Evolutionary conservation across 2,113 vertebrate genomes (phyloP).

Genomic region (Malurus alboscapulatus): DNA sequence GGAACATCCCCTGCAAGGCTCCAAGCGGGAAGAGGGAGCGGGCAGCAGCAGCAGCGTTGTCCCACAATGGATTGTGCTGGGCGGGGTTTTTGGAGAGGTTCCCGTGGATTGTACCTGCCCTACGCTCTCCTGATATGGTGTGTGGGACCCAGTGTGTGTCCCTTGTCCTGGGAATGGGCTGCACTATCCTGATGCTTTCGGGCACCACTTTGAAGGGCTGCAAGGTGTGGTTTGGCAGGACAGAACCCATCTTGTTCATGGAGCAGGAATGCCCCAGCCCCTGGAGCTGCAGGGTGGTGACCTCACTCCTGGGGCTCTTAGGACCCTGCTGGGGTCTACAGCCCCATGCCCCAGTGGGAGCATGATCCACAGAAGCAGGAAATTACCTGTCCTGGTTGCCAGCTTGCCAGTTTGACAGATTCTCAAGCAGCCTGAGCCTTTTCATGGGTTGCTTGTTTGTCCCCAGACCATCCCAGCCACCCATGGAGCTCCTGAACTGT

Average conservation of each 20-base stretch:
- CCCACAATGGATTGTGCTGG: fast-evolving
- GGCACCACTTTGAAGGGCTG: background rate
- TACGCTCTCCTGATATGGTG: background rate
- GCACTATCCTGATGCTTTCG: background rate
- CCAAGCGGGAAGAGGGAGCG: fast-evolving
- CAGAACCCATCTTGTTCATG: background rate
- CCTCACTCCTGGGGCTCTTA: background rate
- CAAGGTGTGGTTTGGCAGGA: background rate
- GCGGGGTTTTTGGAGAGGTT: background rate
- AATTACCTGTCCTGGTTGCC: background rate
- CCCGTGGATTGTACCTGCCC: fast-evolving
- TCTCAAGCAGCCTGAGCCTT: background rate
- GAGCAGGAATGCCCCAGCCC: background rate
- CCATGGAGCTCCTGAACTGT: background rate
- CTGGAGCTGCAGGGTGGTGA: background rate
- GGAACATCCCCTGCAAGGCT: background rate
- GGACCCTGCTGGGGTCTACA: background rate
- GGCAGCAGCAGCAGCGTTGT: background rate
- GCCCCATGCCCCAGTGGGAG: background rate
- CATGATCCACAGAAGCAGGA: background rate
- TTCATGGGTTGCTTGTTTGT: background rate
- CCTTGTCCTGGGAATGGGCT: background rate
- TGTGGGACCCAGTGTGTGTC: too few relatives aligned
- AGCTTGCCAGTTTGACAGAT: background rate
- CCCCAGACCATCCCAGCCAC: background rate